These are phyloP conservation scores for Caenorhabditis becei DNA, from an alignment of 2,888 invertebrate species.

Conservation along the genomic window DNA sequence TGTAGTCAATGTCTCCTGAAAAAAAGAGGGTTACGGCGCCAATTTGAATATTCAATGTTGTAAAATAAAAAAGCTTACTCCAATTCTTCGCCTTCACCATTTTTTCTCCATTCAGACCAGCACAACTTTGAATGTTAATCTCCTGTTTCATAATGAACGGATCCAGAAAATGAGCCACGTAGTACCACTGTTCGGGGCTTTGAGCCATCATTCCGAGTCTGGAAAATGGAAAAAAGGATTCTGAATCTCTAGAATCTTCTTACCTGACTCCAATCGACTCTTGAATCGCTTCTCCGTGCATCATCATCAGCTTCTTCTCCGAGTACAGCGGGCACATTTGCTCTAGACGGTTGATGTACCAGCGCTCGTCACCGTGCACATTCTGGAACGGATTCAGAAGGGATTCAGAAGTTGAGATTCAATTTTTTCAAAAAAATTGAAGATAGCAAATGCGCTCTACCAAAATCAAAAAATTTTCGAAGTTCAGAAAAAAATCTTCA, in stretches of 20 bases:
- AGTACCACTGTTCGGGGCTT: not conserved
- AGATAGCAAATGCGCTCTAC: no score
- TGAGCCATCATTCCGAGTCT: conserved; percentile 4
- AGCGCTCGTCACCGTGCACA: not conserved
- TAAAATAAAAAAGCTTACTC: no score
- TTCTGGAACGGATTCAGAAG: no score
- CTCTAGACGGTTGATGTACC: conserved; percentile 11
- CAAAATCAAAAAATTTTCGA: no score
- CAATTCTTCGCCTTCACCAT: not conserved
- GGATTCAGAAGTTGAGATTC: no score
- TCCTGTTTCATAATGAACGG: not conserved
- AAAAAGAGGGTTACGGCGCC: no score
- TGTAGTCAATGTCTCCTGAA: conserved; percentile 8
- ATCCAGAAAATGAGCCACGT: not conserved
- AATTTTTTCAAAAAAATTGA: no score
- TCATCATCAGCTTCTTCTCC: not conserved
- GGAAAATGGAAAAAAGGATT: no score
- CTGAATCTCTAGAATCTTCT: no score
- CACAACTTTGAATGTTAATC: not conserved
- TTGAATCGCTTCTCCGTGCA: not conserved
- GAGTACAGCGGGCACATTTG: not conserved
- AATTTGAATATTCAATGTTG: no score
- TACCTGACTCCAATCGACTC: not conserved
- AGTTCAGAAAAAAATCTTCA: no score
- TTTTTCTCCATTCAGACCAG: not conserved